Evolutionary conservation across 2,113 vertebrate species (phyloP).

Genomic region (Callithrix jacchus): DNA sequence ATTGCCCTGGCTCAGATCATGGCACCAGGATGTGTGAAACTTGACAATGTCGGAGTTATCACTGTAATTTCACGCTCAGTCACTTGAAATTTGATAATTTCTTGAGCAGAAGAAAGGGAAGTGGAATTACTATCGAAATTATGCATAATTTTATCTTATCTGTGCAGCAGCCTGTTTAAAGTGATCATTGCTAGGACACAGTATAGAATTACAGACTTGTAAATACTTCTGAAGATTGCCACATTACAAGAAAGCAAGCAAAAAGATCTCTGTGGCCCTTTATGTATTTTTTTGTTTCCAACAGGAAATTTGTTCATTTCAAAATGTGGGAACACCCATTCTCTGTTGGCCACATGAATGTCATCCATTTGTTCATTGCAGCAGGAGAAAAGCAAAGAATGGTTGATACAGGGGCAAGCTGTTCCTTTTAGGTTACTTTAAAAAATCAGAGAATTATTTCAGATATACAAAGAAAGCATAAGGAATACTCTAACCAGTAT

Average conservation of each 20-base stretch:
- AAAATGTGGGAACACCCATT: not conserved
- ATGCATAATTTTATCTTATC: not conserved
- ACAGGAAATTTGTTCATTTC: slow-evolving; percentile 7
- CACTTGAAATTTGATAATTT: not conserved
- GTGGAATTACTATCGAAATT: not conserved
- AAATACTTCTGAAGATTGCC: not conserved
- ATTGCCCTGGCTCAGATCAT: not conserved
- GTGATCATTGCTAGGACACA: not conserved
- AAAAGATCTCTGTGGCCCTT: not conserved
- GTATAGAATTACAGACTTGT: not conserved
- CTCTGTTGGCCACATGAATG: not conserved
- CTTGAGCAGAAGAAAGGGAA: not conserved
- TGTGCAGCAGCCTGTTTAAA: not conserved
- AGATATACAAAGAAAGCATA: not conserved
- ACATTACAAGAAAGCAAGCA: not conserved
- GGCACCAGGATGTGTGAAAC: not conserved
- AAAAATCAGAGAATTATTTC: not conserved
- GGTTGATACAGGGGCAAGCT: not conserved
- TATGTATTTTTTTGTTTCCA: not conserved
- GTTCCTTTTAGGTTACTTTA: not conserved
- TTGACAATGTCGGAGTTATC: not conserved
- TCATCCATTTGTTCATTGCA: not conserved
- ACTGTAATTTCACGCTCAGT: not conserved
- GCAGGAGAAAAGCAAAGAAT: not conserved
- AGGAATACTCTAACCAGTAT: not conserved